Conservation (phyloP, 2,888 invertebrate species). For the Ditula angustiorana region DNA sequence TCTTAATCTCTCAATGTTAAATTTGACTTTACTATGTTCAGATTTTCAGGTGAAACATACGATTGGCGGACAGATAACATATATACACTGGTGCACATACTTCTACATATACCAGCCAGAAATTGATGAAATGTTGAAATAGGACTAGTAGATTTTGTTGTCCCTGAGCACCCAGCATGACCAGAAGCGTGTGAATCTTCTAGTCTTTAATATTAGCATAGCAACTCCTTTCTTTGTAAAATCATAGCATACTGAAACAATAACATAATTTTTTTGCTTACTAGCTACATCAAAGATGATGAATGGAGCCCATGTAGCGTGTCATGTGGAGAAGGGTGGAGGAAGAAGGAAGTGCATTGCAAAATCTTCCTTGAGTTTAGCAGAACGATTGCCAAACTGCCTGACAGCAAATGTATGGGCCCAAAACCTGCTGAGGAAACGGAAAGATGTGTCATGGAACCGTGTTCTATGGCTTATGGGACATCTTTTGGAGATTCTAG, state of each 20-base stretch:
- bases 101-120: slow-evolving; percentile 85
- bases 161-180: slow-evolving; percentile 76
- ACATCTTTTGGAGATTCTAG: slow-evolving; percentile 81
- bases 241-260: neutral
- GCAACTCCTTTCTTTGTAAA: slow-evolving; percentile 10
- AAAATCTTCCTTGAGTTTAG: slow-evolving; percentile 97
- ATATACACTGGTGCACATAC: slow-evolving; percentile 80
- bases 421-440: slow-evolving; percentile 93
- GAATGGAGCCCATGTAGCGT: slow-evolving; percentile 97
- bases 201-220: slow-evolving; percentile 42
- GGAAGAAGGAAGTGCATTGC: slow-evolving; percentile 96
- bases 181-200: slow-evolving; percentile 59
- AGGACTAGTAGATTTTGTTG: slow-evolving; percentile 51
- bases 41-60: slow-evolving; percentile 55
- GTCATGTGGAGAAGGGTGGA: slow-evolving; percentile 95
- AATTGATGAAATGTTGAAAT: slow-evolving; percentile 62
- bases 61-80: slow-evolving; percentile 60
- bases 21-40: slow-evolving; percentile 49
- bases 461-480: slow-evolving; percentile 89
- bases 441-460: slow-evolving; percentile 92
- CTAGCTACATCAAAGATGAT: slow-evolving; percentile 94
- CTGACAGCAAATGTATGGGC: slow-evolving; percentile 95
- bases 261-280: slow-evolving; percentile 49
- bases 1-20: slow-evolving; percentile 50
- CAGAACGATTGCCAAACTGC: slow-evolving; percentile 93